phyloP scores from a whole-genome alignment of 2,888 invertebrate genomes.

The Caenorhabditis afra region DNA sequence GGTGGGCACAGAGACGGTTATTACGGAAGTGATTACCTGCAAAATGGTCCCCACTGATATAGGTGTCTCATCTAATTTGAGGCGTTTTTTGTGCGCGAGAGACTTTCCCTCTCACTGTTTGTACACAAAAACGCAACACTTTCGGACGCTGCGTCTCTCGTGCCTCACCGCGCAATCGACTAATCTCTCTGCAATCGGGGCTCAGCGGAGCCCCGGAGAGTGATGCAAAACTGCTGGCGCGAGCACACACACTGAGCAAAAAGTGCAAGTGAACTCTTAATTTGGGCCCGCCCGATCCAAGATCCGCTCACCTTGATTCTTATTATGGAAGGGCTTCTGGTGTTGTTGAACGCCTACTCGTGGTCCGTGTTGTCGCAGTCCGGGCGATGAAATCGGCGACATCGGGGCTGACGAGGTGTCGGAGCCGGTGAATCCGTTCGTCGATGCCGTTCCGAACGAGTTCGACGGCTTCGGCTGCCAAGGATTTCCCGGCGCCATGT shows the following conservation, averaged over 20 bases:
- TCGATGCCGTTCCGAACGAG: slow-evolving; percentile 39
- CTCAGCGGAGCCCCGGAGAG: not conserved
- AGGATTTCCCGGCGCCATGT: slow-evolving; percentile 10
- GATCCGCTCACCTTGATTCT: slow-evolving; percentile 22
- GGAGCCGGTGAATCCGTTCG: slow-evolving; percentile 51
- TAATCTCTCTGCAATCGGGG: slow-evolving; percentile 10
- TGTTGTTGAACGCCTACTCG: slow-evolving; percentile 9
- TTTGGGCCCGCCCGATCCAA: not conserved
- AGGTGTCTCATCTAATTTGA: no score
- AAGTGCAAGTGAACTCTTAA: slow-evolving; percentile 52
- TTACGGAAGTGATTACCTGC: slow-evolving; percentile 47
- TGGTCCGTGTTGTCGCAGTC: slow-evolving; percentile 16
- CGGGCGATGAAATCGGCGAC: slow-evolving; percentile 45
- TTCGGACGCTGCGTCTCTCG: slow-evolving; percentile 17
- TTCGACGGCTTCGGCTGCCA: slow-evolving; percentile 38
- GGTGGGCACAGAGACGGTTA: slow-evolving; percentile 23
- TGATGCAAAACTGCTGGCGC: slow-evolving; percentile 18
- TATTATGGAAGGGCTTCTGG: slow-evolving; percentile 12
- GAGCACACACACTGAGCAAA: slow-evolving; percentile 7
- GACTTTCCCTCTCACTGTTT: slow-evolving; percentile 28
- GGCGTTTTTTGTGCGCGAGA: not conserved
- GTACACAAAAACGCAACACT: slow-evolving; percentile 50
- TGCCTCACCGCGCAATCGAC: not conserved
- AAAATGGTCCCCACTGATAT: slow-evolving; percentile 1
- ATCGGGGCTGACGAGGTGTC: slow-evolving; percentile 58